Conservation (phyloP, 2,888 invertebrate species). For the Holacanthella duospinosa region DNA sequence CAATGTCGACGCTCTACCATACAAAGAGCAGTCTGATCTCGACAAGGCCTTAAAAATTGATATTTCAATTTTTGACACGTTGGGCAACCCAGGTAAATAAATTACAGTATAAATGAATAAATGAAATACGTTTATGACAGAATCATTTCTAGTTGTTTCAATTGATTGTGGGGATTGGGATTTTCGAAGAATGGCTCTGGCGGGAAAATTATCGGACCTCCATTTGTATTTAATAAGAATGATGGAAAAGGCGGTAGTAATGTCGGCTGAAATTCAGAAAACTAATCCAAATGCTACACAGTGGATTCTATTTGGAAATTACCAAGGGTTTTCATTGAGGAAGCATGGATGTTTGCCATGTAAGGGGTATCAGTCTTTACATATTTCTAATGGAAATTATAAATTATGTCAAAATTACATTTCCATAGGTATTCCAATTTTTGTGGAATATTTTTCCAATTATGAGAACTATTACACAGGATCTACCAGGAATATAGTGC, state of each 20-base stretch:
- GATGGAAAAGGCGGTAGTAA: not conserved
- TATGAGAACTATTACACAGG: not conserved
- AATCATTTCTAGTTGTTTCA: not conserved
- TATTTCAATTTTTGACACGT: not conserved
- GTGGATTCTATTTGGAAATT: not conserved
- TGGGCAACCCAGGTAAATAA: not conserved
- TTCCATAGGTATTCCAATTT: not conserved
- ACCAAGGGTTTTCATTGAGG: not conserved
- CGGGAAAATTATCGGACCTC: not conserved
- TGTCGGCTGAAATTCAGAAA: not conserved
- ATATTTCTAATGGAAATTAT: not conserved
- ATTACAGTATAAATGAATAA: not conserved
- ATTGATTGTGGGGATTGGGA: not conserved
- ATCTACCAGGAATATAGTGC: not conserved
- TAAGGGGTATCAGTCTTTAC: too few species aligned
- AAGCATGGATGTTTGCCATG: not conserved
- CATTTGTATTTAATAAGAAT: not conserved
- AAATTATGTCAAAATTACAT: not conserved
- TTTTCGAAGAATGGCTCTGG: not conserved
- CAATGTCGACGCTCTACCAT: not conserved
- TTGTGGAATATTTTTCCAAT: not conserved
- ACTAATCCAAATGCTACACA: not conserved
- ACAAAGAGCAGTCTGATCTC: not conserved
- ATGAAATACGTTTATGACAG: too few species aligned
- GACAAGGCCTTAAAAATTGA: not conserved